Percentiles rank a stretch among this genome's conserved stretches.
Conservation (phyloP, 2,888 invertebrate genomes). For the Drosophila mimetica region DNA sequence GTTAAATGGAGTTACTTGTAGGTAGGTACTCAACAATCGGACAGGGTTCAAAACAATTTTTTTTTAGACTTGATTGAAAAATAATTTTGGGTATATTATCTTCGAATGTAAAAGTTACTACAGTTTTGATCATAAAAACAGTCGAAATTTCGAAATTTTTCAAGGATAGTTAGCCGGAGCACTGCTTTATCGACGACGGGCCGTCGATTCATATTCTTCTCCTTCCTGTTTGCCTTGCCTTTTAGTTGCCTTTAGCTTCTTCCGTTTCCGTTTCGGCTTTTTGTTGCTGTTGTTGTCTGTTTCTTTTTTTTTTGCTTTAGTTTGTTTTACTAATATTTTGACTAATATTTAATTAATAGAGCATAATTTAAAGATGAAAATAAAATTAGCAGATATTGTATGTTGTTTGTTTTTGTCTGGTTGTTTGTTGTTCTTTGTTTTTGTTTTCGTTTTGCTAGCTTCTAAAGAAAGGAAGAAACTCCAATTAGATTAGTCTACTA, state of each 20-base stretch:
- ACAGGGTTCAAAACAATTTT: neutral
- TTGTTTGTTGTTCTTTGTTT: conserved; percentile 43
- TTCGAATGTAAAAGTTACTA: too few relatives aligned
- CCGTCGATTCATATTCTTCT: conserved; percentile 21
- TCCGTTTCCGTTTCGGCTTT: conserved; percentile 9
- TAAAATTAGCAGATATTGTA: conserved; percentile 74
- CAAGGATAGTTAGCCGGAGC: conserved; percentile 4
- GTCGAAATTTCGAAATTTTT: neutral
- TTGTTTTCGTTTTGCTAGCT: conserved; percentile 58
- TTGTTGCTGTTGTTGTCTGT: conserved; percentile 24
- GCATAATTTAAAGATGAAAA: conserved; percentile 75
- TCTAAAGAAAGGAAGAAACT: conserved; percentile 79
- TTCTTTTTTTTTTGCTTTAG: conserved; percentile 24
- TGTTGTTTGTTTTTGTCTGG: conserved; percentile 55
- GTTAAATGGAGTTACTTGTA: too few relatives aligned
- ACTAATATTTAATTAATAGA: conserved; percentile 74
- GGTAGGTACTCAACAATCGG: neutral
- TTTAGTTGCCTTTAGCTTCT: conserved; percentile 25
- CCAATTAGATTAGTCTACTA: conserved; percentile 77
- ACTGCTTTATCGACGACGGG: conserved; percentile 34
- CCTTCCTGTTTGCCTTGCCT: conserved; percentile 15
- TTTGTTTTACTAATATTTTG: conserved; percentile 66
- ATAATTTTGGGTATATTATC: too few relatives aligned
- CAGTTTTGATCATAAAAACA: neutral
- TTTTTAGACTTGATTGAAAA: too few relatives aligned